phyloP scores from a whole-genome alignment of 2,888 invertebrate species.

The Hemaris fuciformis region DNA sequence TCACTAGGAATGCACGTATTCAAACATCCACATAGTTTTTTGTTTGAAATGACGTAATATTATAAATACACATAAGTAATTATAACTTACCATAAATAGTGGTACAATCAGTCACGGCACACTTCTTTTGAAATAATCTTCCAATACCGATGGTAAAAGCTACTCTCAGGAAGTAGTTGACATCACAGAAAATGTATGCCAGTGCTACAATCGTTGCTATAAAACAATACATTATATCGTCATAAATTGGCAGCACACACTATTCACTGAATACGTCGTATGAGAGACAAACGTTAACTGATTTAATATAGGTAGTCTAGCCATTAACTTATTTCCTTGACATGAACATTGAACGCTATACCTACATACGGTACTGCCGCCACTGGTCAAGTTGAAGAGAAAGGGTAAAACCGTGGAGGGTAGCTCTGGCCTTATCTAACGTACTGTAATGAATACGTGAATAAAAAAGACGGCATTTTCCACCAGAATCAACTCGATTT shows the following conservation, averaged over 20 bases:
- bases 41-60: too few species aligned
- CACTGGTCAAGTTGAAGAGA: neutral
- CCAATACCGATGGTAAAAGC: slow-evolving; percentile 86
- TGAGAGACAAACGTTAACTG: neutral
- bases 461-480: neutral
- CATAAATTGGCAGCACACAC: neutral
- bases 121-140: slow-evolving; percentile 85
- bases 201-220: slow-evolving; percentile 69
- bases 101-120: slow-evolving; percentile 86
- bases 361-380: neutral
- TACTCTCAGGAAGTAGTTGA: slow-evolving; percentile 89
- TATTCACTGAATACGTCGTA: neutral
- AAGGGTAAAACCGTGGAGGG: neutral
- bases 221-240: slow-evolving; percentile 59
- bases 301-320: neutral
- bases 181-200: slow-evolving; percentile 88
- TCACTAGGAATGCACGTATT: too few species aligned
- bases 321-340: neutral
- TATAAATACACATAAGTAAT: neutral
- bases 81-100: slow-evolving; percentile 86
- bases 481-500: neutral
- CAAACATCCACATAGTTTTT: too few species aligned
- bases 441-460: neutral
- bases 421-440: neutral
- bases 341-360: neutral